A percentile compares a stretch with the other conserved stretches of the same genome.
Evolutionary conservation across 30 jellyfish, hydroid and myxozoan genomes (phyloP).

Genomic region (Sanderia malayensis): DNA sequence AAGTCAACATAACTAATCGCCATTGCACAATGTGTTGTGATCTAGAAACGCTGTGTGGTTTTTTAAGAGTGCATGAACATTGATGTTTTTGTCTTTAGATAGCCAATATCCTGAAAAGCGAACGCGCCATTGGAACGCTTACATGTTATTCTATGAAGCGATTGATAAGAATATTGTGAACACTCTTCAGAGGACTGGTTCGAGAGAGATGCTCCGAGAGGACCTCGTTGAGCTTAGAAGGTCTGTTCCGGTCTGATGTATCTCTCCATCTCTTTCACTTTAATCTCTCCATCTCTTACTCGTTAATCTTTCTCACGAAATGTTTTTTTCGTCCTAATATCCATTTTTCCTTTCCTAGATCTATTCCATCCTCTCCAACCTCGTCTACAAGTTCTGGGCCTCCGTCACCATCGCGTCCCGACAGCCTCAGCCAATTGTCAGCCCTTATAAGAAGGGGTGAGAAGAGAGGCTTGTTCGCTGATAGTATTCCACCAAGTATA

Average conservation of each 20-base stretch:
- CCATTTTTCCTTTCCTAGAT: too few relatives aligned
- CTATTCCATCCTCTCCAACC: conserved; percentile 90
- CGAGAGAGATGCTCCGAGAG: conserved; percentile 59
- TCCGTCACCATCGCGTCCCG: conserved; percentile 94
- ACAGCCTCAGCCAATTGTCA: conserved; percentile 82
- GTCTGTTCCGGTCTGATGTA: conserved; percentile 8
- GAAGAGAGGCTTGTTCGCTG: conserved; percentile 83
- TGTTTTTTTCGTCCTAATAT: too few relatives aligned
- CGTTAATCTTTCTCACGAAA: too few relatives aligned
- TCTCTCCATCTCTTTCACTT: neutral
- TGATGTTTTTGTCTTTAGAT: too few relatives aligned
- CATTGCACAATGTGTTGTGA: too few relatives aligned
- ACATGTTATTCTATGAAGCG: conserved; percentile 94
- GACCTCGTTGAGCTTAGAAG: conserved; percentile 55
- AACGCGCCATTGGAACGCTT: conserved; percentile 96
- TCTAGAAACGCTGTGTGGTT: too few relatives aligned
- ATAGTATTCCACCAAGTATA: conserved; percentile 81
- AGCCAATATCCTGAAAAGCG: conserved; percentile 96
- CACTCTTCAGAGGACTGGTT: conserved; percentile 52
- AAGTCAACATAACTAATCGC: too few relatives aligned
- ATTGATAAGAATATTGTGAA: conserved; percentile 73
- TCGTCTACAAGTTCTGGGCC: conserved; percentile 96
- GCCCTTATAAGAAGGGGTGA: conserved; percentile 96
- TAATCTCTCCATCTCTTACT: too few relatives aligned
- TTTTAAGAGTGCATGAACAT: too few relatives aligned